phyloP scores from a whole-genome alignment of 1,140 invertebrate species.

The Euschistus heros region DNA sequence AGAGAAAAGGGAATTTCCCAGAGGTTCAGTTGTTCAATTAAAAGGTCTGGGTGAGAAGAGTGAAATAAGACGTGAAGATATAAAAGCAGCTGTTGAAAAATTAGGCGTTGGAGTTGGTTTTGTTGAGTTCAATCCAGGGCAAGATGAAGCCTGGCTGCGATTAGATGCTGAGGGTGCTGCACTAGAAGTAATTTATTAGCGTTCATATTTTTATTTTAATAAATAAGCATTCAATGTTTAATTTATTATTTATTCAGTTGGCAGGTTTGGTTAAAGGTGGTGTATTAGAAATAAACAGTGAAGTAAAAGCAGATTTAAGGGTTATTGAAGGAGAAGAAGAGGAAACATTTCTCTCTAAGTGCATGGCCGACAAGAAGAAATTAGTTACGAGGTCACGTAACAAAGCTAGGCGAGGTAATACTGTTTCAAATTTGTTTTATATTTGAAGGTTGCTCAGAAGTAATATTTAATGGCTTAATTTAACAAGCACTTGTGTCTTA shows the following conservation, averaged over 20 bases:
- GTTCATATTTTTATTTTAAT: background rate
- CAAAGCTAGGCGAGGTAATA: constrained; percentile 7
- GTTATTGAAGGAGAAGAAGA: constrained; percentile 59
- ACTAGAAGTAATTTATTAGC: constrained; percentile 38
- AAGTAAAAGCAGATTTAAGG: constrained; percentile 39
- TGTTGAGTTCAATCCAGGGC: constrained; percentile 61
- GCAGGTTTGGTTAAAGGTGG: constrained; percentile 3
- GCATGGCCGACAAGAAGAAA: constrained; percentile 40
- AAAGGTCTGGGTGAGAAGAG: constrained; percentile 41
- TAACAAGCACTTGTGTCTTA: too few species aligned
- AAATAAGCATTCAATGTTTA: background rate
- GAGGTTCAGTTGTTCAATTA: constrained; percentile 57
- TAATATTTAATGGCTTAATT: too few species aligned
- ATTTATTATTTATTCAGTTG: background rate
- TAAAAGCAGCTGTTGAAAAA: constrained; percentile 54
- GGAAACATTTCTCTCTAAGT: constrained; percentile 50
- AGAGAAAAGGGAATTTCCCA: constrained; percentile 42
- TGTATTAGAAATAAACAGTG: constrained; percentile 13
- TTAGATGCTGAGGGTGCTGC: constrained; percentile 57
- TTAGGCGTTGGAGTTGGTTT: constrained; percentile 52
- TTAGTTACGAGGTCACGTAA: background rate
- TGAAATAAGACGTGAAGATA: constrained; percentile 52
- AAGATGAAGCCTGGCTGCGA: constrained; percentile 58
- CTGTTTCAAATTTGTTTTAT: too few species aligned
- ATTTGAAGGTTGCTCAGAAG: too few species aligned